A percentile compares a stretch with the other conserved stretches of the same genome.
Evolutionary conservation across 2,113 vertebrate species (phyloP).

Genomic region (Clarias magur): DNA sequence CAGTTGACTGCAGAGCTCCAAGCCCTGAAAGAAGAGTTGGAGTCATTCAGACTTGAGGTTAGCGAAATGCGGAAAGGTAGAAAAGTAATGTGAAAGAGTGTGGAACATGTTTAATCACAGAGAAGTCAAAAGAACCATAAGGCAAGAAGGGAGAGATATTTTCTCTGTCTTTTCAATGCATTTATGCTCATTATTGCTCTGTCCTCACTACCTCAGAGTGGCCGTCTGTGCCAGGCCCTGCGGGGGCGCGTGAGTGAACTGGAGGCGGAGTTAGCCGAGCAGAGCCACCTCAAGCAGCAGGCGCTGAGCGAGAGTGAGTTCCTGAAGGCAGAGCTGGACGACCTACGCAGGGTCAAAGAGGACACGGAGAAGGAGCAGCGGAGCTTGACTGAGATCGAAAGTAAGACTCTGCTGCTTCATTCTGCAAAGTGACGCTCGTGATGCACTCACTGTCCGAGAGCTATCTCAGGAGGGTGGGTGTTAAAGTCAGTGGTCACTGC

Average conservation of each 20-base stretch:
- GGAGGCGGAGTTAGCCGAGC: constrained; percentile 93
- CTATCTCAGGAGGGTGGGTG: neutral
- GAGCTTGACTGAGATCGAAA: constrained; percentile 90
- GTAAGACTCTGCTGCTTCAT: constrained; percentile 68
- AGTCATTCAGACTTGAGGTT: constrained; percentile 87
- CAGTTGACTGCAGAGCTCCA: constrained; percentile 84
- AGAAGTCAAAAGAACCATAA: neutral
- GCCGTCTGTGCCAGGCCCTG: constrained; percentile 80
- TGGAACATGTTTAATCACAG: neutral
- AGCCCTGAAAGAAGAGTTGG: constrained; percentile 84
- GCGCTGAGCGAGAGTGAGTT: constrained; percentile 89
- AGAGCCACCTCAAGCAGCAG: constrained; percentile 89
- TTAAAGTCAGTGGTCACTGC: neutral
- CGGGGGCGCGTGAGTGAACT: constrained; percentile 84
- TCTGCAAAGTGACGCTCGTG: neutral
- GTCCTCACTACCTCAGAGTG: constrained; percentile 70
- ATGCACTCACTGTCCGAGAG: neutral
- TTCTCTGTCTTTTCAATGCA: neutral
- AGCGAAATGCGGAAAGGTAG: neutral
- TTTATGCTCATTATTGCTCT: neutral
- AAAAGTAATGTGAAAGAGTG: neutral
- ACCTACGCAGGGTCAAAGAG: constrained; percentile 85
- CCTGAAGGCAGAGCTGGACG: constrained; percentile 87
- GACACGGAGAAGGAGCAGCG: constrained; percentile 94
- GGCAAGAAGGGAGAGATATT: neutral